Conservation (phyloP, 2,888 invertebrate species). For the Molanna angustata region DNA sequence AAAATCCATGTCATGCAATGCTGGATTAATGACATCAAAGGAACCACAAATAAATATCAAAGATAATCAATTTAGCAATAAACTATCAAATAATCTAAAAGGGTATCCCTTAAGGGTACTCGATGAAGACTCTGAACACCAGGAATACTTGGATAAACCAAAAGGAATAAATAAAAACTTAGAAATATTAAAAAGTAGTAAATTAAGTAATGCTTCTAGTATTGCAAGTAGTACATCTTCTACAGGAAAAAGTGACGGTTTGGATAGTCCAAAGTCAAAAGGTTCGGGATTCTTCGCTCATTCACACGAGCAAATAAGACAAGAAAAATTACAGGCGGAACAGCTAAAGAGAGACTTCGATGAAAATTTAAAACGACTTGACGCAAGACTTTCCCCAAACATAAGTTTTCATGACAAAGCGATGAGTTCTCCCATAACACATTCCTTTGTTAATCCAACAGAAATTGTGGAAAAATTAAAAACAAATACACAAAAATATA, state of each 20-base stretch:
- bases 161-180: slow-evolving; percentile 42
- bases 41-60: slow-evolving; percentile 4
- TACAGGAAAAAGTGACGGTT: slow-evolving; percentile 4
- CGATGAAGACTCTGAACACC: slow-evolving; percentile 46
- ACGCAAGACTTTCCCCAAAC: slow-evolving; percentile 40
- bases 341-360: slow-evolving; percentile 52
- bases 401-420: slow-evolving; percentile 22
- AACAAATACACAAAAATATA: slow-evolving; percentile 27
- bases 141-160: slow-evolving; percentile 37
- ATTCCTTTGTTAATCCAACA: slow-evolving; percentile 21
- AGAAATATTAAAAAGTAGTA: slow-evolving; percentile 46
- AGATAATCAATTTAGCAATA: slow-evolving; percentile 11
- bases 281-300: slow-evolving; percentile 62
- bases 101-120: slow-evolving; percentile 49
- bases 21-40: slow-evolving; percentile 42
- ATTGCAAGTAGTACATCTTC: slow-evolving; percentile 32
- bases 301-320: slow-evolving; percentile 67
- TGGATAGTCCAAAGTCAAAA: slow-evolving; percentile 32
- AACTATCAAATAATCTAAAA: slow-evolving; percentile 33
- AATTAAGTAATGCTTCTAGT: slow-evolving; percentile 44
- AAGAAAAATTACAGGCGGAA: slow-evolving; percentile 56
- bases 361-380: slow-evolving; percentile 45
- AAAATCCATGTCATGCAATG: slow-evolving; percentile 50
- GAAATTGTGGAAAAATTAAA: slow-evolving; percentile 46
- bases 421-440: slow-evolving; percentile 37